Evolutionary conservation across 2,888 invertebrate species (phyloP).

Genomic region (Caenorhabditis sp.): DNA sequence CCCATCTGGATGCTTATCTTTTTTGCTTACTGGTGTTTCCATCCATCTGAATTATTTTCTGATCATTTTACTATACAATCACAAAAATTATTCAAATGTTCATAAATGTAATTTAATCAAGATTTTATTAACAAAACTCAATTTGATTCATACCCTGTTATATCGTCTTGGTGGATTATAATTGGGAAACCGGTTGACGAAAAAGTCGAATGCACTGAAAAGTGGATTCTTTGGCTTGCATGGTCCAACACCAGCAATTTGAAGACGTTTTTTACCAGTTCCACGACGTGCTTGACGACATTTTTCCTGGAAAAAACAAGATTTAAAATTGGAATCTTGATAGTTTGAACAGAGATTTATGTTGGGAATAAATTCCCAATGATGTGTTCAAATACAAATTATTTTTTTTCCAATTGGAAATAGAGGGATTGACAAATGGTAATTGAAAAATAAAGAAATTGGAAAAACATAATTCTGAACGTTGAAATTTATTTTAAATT

Average conservation of each 20-base stretch:
- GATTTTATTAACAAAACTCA: slow-evolving; percentile 11
- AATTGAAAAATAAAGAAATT: not conserved
- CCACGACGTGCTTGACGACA: slow-evolving; percentile 42
- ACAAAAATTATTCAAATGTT: not conserved
- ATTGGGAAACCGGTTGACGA: slow-evolving; percentile 37
- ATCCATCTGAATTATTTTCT: not conserved
- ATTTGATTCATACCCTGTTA: slow-evolving; percentile 19
- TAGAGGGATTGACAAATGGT: not conserved
- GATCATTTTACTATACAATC: slow-evolving; percentile 4
- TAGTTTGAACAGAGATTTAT: slow-evolving; percentile 9
- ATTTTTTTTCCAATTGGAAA: not conserved
- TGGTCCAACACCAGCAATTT: slow-evolving; percentile 44
- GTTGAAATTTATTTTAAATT: too few species aligned
- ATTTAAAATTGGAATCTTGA: not conserved
- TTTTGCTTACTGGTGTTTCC: not conserved
- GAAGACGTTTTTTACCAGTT: slow-evolving; percentile 34
- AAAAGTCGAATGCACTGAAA: slow-evolving; percentile 40
- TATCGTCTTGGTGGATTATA: slow-evolving; percentile 17
- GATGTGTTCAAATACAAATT: too few species aligned
- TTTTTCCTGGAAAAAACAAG: slow-evolving; percentile 27
- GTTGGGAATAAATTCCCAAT: not conserved
- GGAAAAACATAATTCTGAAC: too few species aligned
- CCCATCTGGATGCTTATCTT: not conserved
- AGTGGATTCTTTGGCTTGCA: slow-evolving; percentile 45
- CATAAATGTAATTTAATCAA: slow-evolving; percentile 13